Percentiles rank a stretch among this genome's conserved stretches.
Evolutionary conservation across 2,113 vertebrate species (phyloP).

Genomic region (Rhynchomys soricoides): DNA sequence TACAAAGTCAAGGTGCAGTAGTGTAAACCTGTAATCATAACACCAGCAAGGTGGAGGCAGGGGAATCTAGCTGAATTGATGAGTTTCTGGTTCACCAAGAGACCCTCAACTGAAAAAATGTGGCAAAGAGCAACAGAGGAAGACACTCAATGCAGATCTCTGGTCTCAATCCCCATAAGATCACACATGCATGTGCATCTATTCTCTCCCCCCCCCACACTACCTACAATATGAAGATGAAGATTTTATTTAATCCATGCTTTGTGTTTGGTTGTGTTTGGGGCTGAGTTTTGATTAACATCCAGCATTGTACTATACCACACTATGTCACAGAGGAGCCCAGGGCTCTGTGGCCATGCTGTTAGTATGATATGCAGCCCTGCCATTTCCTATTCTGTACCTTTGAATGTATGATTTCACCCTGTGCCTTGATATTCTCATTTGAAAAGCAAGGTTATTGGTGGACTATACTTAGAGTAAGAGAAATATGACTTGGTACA

Average conservation of each 20-base stretch:
- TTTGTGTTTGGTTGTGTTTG: conserved; percentile 22
- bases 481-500: background rate
- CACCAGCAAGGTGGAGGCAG: background rate
- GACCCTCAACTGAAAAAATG: background rate
- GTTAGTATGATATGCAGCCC: background rate
- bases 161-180: background rate
- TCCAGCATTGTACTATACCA: background rate
- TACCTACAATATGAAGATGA: background rate
- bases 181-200: background rate
- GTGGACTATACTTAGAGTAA: background rate
- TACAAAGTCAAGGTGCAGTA: background rate
- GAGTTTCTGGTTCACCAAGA: background rate
- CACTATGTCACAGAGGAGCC: background rate
- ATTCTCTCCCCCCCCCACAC: background rate
- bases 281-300: background rate
- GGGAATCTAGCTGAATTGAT: background rate
- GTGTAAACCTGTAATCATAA: background rate
- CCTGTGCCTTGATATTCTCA: background rate
- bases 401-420: background rate
- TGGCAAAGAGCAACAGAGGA: background rate
- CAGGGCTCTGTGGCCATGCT: background rate
- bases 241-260: background rate
- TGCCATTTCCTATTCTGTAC: background rate
- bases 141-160: background rate
- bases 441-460: background rate